Conservation (phyloP, 2,888 invertebrate species). For the Chromoteleia sp. region DNA sequence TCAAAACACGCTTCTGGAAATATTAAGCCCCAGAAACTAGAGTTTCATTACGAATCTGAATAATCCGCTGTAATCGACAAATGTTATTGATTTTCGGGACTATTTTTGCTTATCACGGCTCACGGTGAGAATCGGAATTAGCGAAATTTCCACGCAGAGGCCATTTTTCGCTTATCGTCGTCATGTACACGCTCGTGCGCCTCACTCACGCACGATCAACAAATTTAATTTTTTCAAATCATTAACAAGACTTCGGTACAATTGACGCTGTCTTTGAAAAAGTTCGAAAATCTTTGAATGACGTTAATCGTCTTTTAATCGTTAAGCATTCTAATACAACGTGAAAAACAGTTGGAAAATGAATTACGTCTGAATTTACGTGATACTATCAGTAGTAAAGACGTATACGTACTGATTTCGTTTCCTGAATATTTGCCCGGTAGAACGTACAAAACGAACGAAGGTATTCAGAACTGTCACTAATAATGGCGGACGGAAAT, state of each 20-base stretch:
- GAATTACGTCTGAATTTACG: background rate
- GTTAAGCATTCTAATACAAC: background rate
- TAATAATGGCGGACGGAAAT: slow-evolving; percentile 24
- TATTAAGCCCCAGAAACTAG: slow-evolving; percentile 18
- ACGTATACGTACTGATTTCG: slow-evolving; percentile 5
- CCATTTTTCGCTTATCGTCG: slow-evolving; percentile 55
- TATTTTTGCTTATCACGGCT: slow-evolving; percentile 65
- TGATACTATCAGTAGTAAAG: slow-evolving; percentile 5
- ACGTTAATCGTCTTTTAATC: no score
- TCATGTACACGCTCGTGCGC: slow-evolving; percentile 43
- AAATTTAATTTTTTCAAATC: no score
- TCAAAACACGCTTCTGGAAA: background rate
- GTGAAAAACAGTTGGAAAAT: background rate
- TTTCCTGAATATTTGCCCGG: background rate
- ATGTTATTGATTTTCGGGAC: slow-evolving; percentile 67
- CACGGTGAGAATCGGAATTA: slow-evolving; percentile 34
- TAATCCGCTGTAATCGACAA: slow-evolving; percentile 56
- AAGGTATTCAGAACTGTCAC: slow-evolving; percentile 17
- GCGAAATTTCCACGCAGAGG: slow-evolving; percentile 44
- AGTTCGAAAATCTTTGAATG: no score
- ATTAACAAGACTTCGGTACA: background rate
- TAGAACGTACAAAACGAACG: slow-evolving; percentile 8
- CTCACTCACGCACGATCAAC: no score
- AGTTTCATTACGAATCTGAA: slow-evolving; percentile 25
- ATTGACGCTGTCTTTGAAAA: no score